Conservation (phyloP, 1,140 invertebrate species). For the Artemia franciscana region DNA sequence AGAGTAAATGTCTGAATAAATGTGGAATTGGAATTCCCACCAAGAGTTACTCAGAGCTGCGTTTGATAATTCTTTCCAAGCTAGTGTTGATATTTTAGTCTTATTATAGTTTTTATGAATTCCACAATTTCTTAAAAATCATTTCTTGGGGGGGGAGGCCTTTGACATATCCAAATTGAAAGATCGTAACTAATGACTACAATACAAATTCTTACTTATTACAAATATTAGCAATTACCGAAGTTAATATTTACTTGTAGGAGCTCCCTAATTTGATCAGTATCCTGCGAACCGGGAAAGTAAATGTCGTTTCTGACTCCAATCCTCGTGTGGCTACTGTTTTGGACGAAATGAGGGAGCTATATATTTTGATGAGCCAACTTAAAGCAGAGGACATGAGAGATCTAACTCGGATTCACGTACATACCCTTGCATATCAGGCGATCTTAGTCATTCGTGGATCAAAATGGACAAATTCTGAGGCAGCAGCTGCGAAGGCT, state of each 20-base stretch:
- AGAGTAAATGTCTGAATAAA: too few species aligned
- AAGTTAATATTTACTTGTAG: constrained; percentile 14
- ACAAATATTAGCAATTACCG: not conserved
- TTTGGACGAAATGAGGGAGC: constrained; percentile 55
- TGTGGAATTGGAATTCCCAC: too few species aligned
- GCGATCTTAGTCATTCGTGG: constrained; percentile 45
- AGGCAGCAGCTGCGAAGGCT: constrained; percentile 56
- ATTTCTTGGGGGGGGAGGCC: too few species aligned
- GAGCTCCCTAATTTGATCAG: constrained; percentile 54
- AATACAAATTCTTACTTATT: too few species aligned
- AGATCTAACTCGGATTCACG: constrained; percentile 46
- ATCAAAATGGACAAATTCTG: constrained; percentile 46
- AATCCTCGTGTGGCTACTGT: constrained; percentile 53
- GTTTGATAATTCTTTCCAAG: too few species aligned
- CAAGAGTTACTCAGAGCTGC: too few species aligned
- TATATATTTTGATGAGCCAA: constrained; percentile 27
- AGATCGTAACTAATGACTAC: too few species aligned
- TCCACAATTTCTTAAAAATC: too few species aligned
- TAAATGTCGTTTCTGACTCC: constrained; percentile 48
- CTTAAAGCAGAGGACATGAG: constrained; percentile 25
- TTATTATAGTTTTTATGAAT: too few species aligned
- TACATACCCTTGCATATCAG: constrained; percentile 68
- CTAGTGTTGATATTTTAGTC: too few species aligned
- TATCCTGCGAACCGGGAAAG: constrained; percentile 38
- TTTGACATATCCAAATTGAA: too few species aligned